Evolutionary conservation across 2,797 vertebrate species (phyloP), one percentile per base, ranked within the genome.

Genomic region (Valencia hispanica): DNA sequence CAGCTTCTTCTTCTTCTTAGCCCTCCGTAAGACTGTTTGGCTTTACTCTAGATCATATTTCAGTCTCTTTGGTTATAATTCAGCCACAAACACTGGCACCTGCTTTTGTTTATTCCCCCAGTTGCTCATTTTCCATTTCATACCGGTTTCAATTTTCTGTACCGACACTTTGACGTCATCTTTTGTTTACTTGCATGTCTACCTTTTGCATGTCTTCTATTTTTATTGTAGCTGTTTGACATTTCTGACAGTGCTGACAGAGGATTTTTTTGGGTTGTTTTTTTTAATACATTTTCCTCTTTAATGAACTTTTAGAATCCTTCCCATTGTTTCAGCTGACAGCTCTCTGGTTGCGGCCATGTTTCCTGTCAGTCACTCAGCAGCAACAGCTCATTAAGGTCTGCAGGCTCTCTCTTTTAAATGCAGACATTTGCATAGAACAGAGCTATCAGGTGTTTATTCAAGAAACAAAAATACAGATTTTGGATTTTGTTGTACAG

Each of bases 251-350:
- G 17, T 45, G 11, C 39, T 27, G 39, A 20, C 61, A 36, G 34
- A 36, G 27, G 10, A 0, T 30, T 14, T 57, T 2, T 57, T 6
- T 7, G 17, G 41, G 5, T 27, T 17, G 25, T 18, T 68, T 57
- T 32, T 32, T 22, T 66, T 45, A 7, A 27, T 9, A 22, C 8
- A 43, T 45, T 68, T 45, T n/a, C 65, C 65, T 68, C 41, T 68
- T 43, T 68, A 45, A 68, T 68, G 65, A 68, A 68, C 65, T 68
- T 66, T 66, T 68, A 45, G 20, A 68, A 68, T 45, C 65, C 65
- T 68, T 45, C 65, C 65, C 25, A 43, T 27, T 10, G 65, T 41
- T 43, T 68, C 65, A 10, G 65, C 65, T 68, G 65, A 68, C 41
- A 27, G 65, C 65, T 68, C 65, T 68, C 25, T 68, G 39, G 65